These are phyloP conservation scores for Minunthozetes semirufus DNA, from an alignment of 2,888 invertebrate species.

Conservation along the genomic window DNA sequence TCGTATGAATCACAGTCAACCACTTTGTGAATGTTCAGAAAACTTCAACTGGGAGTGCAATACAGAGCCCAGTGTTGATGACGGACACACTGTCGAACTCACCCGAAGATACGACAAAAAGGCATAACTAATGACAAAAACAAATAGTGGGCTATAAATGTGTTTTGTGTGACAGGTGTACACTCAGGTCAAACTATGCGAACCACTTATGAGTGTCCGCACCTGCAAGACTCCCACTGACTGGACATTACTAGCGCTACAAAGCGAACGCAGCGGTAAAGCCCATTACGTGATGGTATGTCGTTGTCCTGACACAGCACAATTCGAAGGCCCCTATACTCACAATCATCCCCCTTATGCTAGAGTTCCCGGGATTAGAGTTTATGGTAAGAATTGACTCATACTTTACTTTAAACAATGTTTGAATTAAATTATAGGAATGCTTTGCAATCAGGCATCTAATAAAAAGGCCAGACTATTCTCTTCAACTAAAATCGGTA, in stretches of 20 bases:
- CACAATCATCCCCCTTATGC: constrained; percentile 90
- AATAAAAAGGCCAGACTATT: constrained; percentile 35
- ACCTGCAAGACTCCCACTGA: constrained; percentile 79
- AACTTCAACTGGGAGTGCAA: constrained; percentile 84
- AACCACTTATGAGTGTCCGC: constrained; percentile 82
- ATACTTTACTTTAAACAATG: not conserved
- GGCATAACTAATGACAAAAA: constrained; percentile 25
- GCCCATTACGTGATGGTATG: constrained; percentile 89
- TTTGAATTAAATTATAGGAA: not conserved
- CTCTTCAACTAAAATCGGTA: constrained; percentile 9
- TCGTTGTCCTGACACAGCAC: constrained; percentile 73
- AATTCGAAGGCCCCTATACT: constrained; percentile 85
- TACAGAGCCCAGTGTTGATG: constrained; percentile 65
- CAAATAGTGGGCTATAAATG: not conserved
- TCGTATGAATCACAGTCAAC: constrained; percentile 82
- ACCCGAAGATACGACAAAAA: constrained; percentile 64
- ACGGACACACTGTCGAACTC: constrained; percentile 82
- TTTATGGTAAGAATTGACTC: constrained; percentile 58
- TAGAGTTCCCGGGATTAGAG: constrained; percentile 83
- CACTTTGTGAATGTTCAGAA: constrained; percentile 81
- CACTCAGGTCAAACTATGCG: constrained; percentile 86
- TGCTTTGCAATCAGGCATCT: constrained; percentile 36
- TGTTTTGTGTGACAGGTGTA: constrained; percentile 56
- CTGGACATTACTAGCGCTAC: constrained; percentile 82
- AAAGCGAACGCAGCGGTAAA: constrained; percentile 85